Conservation (phyloP, 2,113 vertebrate genomes). For the Beaufortia kweichowensis region DNA sequence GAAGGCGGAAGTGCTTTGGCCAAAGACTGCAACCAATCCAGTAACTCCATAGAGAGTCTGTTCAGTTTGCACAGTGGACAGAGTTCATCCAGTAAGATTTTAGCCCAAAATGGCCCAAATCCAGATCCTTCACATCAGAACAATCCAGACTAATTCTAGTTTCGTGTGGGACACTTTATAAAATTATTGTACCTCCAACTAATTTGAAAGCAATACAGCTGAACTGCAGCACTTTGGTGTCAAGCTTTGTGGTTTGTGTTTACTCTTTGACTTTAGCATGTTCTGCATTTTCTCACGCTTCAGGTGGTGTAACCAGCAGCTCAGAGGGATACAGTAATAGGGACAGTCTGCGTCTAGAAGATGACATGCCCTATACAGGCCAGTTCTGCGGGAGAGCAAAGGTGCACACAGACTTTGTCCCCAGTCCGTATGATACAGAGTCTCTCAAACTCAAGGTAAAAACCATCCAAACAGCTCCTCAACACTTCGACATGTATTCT, state of each 20-base stretch:
- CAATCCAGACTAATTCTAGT: too few species aligned
- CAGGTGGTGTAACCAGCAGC: conserved; percentile 89
- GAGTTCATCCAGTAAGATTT: conserved; percentile 89
- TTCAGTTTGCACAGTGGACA: conserved; percentile 83
- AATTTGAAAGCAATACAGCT: too few species aligned
- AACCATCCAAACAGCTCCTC: too few species aligned
- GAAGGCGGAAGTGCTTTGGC: conserved; percentile 66
- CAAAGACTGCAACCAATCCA: conserved; percentile 70
- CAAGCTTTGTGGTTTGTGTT: neutral
- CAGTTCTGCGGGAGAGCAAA: conserved; percentile 84
- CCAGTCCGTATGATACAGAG: conserved; percentile 91
- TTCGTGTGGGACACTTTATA: too few species aligned
- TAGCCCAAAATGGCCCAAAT: neutral
- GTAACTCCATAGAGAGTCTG: conserved; percentile 87
- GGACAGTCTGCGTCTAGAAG: conserved; percentile 85
- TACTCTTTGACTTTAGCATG: neutral
- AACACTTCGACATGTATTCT: neutral
- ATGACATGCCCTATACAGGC: conserved; percentile 73
- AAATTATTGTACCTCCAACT: too few species aligned
- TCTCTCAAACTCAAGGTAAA: conserved; percentile 91
- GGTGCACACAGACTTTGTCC: conserved; percentile 90
- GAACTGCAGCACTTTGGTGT: too few species aligned
- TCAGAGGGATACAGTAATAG: conserved; percentile 86
- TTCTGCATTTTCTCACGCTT: neutral
- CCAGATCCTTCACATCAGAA: neutral